Evolutionary conservation across 2,888 invertebrate genomes (phyloP), one percentile per base, ranked within the genome.

Genomic region (Cephus sareptanus): DNA sequence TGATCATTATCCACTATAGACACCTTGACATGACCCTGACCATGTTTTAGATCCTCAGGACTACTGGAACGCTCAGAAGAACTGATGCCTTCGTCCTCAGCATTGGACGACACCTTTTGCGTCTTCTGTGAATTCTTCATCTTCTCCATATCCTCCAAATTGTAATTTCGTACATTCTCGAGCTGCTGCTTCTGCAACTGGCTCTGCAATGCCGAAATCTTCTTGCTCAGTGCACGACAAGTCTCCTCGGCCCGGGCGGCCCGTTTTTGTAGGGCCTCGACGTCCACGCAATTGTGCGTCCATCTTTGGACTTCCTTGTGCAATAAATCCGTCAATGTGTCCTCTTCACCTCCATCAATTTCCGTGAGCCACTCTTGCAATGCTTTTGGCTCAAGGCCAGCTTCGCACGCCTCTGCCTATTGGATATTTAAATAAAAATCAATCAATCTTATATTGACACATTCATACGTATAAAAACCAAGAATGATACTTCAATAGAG

Each of bases 51-150:
- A 56, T 94, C 94, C 85, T 96, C 96, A 0, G 96, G 96, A 80
- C 95, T 96, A 73, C 96, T 92, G 70, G 96, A 96, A 23, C 93
- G 92, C 89, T 97, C 97, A 0, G 97, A 97, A 12, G 97, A 97
- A 87, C 96, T 97, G 83, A 97, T 97, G 11, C 97, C 97, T 93
- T 97, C 97, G 88, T 97, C 97, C 92, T 97, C 97, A 69, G 96
- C 96, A 83, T 96, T 96, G 11, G 96, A 95, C 71, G 95, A 95
- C 3, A 90, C 83, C 71, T 89, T 89, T 4, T 86, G 83, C 12
- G 79, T 81, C 40, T 85, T 83, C 33, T 85, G 85, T 30, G 79
- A 30, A 13, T 13, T 37, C 73, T 73, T 74, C 34, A 37, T 35
- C 12, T 78, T 76, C 30, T 76, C 68, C 13, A 75, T 70, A 4